Conservation (phyloP, 2,888 invertebrate species). For the Cantharis rufa region DNA sequence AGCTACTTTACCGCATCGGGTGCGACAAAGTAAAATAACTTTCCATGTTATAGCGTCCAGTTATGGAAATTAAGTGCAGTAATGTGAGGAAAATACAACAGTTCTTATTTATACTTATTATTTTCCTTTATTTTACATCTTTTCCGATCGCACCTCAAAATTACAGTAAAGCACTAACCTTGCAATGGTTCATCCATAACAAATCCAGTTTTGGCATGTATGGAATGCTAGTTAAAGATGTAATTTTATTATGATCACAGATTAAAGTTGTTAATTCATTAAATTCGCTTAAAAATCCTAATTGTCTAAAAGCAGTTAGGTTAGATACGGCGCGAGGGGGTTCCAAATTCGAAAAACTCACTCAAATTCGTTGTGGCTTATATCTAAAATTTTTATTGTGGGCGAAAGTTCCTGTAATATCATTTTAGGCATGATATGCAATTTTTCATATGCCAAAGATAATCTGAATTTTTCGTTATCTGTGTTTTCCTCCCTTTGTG, state of each 20-base stretch:
- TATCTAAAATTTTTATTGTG: conserved; percentile 67
- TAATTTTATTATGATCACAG: conserved; percentile 78
- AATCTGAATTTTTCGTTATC: conserved; percentile 50
- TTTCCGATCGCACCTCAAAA: not conserved
- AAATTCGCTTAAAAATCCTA: conserved; percentile 75
- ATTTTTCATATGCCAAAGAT: conserved; percentile 71
- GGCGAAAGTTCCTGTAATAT: conserved; percentile 66
- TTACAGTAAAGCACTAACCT: conserved; percentile 56
- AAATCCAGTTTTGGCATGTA: conserved; percentile 72
- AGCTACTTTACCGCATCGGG: too few species aligned
- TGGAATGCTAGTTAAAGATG: conserved; percentile 72
- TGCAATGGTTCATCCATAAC: conserved; percentile 75
- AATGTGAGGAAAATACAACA: too few species aligned
- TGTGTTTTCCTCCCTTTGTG: not conserved
- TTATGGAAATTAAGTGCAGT: too few species aligned
- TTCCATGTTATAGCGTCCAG: too few species aligned
- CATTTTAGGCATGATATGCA: conserved; percentile 67
- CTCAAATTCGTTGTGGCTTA: conserved; percentile 75
- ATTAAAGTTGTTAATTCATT: conserved; percentile 75
- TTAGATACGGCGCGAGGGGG: too few species aligned
- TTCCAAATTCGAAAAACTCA: conserved; percentile 50
- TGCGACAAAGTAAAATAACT: too few species aligned
- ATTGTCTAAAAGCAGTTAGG: conserved; percentile 61
- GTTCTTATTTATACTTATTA: too few species aligned
- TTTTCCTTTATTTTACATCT: not conserved